These are phyloP conservation scores for Palythoa caribaeorum DNA, from an alignment of 92 coral and sea anemone species.

Conservation along the genomic window DNA sequence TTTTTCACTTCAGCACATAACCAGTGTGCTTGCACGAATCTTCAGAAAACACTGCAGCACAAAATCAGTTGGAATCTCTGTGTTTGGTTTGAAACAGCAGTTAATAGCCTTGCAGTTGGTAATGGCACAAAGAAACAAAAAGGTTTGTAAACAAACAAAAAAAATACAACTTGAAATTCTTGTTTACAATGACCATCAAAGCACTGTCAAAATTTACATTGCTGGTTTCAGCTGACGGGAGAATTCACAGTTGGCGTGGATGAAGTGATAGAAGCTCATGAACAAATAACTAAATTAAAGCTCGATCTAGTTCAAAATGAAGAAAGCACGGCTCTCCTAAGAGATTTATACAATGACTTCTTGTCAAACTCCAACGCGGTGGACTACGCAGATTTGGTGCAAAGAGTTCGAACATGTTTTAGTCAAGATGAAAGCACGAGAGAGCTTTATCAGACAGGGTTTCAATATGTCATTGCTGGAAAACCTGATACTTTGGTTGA, in stretches of 20 bases:
- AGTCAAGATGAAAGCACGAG: slow-evolving; percentile 53
- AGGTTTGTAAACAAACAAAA: slow-evolving; percentile 50
- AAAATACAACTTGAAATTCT: not conserved
- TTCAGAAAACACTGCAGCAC: slow-evolving; percentile 71
- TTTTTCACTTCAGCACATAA: not conserved
- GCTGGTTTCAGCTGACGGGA: slow-evolving; percentile 65
- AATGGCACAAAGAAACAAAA: slow-evolving; percentile 83
- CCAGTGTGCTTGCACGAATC: slow-evolving; percentile 54
- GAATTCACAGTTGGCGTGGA: slow-evolving; percentile 66
- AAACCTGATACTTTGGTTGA: slow-evolving; percentile 70
- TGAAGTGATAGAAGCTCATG: slow-evolving; percentile 69
- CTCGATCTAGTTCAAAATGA: slow-evolving; percentile 30
- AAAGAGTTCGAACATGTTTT: slow-evolving; percentile 63
- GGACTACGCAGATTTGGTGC: slow-evolving; percentile 78
- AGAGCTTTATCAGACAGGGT: slow-evolving; percentile 57
- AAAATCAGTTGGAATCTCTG: slow-evolving; percentile 68
- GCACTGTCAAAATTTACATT: not conserved
- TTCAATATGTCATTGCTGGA: slow-evolving; percentile 69
- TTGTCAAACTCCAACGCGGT: slow-evolving; percentile 79
- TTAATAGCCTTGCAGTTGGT: slow-evolving; percentile 77
- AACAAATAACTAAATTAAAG: slow-evolving; percentile 65
- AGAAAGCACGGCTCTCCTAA: slow-evolving; percentile 4
- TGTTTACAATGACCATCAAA: no score
- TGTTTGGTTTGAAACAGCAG: slow-evolving; percentile 81
- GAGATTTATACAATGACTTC: slow-evolving; percentile 63